Evolutionary conservation across 2,797 vertebrate species (phyloP).

Genomic region (Melanogrammus aeglefinus): DNA sequence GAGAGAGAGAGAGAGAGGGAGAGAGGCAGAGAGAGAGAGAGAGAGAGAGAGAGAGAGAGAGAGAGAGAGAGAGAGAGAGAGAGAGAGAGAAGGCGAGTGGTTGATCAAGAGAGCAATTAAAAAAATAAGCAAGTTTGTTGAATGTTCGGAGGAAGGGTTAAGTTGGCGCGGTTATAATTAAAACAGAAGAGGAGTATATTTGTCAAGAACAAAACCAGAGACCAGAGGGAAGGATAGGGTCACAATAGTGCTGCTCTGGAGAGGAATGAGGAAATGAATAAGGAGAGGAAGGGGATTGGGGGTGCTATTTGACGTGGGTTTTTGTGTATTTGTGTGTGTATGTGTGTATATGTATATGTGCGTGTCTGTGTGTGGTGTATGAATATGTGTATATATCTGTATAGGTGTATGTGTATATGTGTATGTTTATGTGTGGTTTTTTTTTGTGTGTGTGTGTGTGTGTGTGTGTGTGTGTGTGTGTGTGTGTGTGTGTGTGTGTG

Average conservation of each 20-base stretch:
- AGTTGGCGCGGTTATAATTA: neutral
- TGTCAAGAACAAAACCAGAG: neutral
- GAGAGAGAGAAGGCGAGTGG: neutral
- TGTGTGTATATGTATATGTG: too few species aligned
- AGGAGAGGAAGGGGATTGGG: neutral
- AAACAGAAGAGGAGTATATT: neutral
- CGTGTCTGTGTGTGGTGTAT: slow-evolving; percentile 19
- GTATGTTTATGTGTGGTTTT: too few species aligned
- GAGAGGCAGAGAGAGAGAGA: too few species aligned
- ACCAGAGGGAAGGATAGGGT: neutral
- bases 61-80: neutral
- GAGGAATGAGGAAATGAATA: slow-evolving; percentile 30
- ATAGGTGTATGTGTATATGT: slow-evolving; percentile 20
- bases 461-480: too few species aligned
- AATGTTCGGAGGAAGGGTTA: neutral
- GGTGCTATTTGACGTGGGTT: slow-evolving; percentile 32
- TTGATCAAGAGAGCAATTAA: neutral
- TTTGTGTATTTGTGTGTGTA: too few species aligned
- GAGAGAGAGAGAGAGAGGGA: too few species aligned
- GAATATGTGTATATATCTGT: too few species aligned
- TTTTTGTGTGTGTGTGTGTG: too few species aligned
- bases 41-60: neutral
- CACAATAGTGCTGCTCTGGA: slow-evolving; percentile 26
- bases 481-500: too few species aligned
- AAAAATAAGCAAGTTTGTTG: neutral